Conservation (phyloP, 2,113 vertebrate genomes). For the Jacana jacana region DNA sequence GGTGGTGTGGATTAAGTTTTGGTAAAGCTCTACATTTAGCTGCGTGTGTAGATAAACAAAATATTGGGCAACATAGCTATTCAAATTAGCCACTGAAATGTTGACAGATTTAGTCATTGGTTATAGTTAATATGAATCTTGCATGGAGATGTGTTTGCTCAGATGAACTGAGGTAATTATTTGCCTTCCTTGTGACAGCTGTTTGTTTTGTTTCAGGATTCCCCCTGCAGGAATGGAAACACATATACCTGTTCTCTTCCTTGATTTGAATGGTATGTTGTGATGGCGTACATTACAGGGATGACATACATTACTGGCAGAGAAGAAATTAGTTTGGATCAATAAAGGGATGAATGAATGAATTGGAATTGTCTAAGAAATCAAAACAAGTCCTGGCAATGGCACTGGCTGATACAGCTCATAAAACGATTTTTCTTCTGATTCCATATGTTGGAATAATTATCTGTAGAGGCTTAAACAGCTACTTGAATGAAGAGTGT, state of each 20-base stretch:
- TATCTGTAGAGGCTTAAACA: background rate
- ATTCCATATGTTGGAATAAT: background rate
- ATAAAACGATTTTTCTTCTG: background rate
- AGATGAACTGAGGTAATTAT: background rate
- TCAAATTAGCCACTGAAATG: background rate
- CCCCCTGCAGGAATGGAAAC: conserved; percentile 94
- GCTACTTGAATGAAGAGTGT: background rate
- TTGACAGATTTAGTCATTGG: background rate
- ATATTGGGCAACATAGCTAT: background rate
- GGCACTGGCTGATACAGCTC: background rate
- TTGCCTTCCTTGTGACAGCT: conserved; percentile 6
- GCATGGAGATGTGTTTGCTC: background rate
- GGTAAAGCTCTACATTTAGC: background rate
- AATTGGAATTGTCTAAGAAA: background rate
- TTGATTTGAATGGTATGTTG: conserved; percentile 93
- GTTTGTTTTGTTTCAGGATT: conserved; percentile 78
- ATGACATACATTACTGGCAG: no score
- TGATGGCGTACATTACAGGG: no score
- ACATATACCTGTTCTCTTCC: conserved; percentile 94
- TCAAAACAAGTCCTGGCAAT: background rate
- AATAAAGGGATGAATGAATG: background rate
- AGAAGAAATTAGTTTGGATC: background rate
- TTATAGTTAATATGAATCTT: background rate
- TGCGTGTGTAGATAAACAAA: background rate
- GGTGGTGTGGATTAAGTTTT: background rate